A percentile compares a stretch with the other conserved stretches of the same genome.
Evolutionary conservation across 2,113 vertebrate species (phyloP).

Genomic region (Melanerpes aurifrons): DNA sequence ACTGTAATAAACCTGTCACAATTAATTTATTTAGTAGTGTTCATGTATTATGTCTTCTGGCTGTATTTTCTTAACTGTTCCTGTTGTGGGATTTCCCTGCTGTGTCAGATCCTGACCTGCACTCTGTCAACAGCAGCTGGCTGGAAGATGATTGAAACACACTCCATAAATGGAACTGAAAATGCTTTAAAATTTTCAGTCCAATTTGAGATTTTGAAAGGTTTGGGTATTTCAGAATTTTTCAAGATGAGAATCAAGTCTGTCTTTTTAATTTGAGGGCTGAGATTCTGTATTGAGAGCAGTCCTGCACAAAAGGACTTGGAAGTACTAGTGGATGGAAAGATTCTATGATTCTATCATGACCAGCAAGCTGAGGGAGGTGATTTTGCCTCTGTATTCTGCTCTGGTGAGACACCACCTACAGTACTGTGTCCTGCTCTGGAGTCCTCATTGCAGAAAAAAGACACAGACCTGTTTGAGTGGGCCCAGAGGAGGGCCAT

Average conservation of each 20-base stretch:
- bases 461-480: neutral
- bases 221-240: neutral
- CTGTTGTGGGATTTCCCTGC: neutral
- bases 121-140: neutral
- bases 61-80: neutral
- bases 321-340: neutral
- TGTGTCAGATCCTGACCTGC: neutral
- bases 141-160: neutral
- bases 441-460: neutral
- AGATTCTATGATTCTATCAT: neutral
- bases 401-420: neutral
- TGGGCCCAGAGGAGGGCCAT: neutral
- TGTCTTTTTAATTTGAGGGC: neutral
- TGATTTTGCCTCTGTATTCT: neutral
- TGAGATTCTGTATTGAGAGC: neutral
- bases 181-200: neutral
- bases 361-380: neutral
- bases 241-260: neutral
- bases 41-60: neutral
- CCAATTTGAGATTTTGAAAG: neutral
- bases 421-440: neutral
- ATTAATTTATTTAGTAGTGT: slow-evolving; percentile 9
- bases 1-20: neutral
- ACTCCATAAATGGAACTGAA: neutral
- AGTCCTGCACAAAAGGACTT: neutral